phyloP scores from a whole-genome alignment of 64 coral and sea anemone species.

The Orbicella faveolata region DNA sequence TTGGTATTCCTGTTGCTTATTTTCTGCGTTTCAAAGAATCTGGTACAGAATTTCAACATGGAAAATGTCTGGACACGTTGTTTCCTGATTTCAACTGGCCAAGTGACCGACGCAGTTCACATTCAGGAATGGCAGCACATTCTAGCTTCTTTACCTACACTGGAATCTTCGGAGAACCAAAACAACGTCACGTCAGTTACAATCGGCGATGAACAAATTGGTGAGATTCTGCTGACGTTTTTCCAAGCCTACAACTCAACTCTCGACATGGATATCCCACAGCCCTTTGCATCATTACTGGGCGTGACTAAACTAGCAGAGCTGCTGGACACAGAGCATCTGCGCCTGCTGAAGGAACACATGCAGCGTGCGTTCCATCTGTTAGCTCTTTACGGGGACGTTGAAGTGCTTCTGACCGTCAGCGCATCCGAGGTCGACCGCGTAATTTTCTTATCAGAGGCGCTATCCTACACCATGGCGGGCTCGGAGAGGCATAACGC shows the following conservation, averaged over 20 bases:
- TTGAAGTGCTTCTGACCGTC: slow-evolving; percentile 60
- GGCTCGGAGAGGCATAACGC: slow-evolving; percentile 81
- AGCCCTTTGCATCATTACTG: slow-evolving; percentile 67
- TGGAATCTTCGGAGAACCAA: not conserved
- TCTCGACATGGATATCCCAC: slow-evolving; percentile 65
- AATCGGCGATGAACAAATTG: slow-evolving; percentile 49
- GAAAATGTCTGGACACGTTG: slow-evolving; percentile 31
- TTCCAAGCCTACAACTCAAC: slow-evolving; percentile 62
- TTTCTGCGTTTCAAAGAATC: slow-evolving; percentile 57
- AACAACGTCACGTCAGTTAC: not conserved
- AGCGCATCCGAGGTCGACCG: slow-evolving; percentile 68
- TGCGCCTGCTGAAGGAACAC: slow-evolving; percentile 75
- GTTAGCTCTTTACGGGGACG: slow-evolving; percentile 81
- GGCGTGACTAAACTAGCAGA: slow-evolving; percentile 50
- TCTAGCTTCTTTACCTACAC: slow-evolving; percentile 5
- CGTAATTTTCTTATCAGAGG: slow-evolving; percentile 62
- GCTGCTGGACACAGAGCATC: slow-evolving; percentile 57
- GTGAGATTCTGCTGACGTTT: slow-evolving; percentile 68
- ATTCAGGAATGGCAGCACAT: slow-evolving; percentile 61
- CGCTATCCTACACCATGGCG: slow-evolving; percentile 68
- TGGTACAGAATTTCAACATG: slow-evolving; percentile 50
- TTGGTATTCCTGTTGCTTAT: slow-evolving; percentile 78
- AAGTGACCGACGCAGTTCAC: slow-evolving; percentile 17
- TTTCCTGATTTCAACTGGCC: slow-evolving; percentile 50
- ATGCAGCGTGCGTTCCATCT: slow-evolving; percentile 89